Evolutionary conservation across 2,888 invertebrate genomes (phyloP), one percentile per base, ranked within the genome.

Genomic region (Tetragnatha montana): DNA sequence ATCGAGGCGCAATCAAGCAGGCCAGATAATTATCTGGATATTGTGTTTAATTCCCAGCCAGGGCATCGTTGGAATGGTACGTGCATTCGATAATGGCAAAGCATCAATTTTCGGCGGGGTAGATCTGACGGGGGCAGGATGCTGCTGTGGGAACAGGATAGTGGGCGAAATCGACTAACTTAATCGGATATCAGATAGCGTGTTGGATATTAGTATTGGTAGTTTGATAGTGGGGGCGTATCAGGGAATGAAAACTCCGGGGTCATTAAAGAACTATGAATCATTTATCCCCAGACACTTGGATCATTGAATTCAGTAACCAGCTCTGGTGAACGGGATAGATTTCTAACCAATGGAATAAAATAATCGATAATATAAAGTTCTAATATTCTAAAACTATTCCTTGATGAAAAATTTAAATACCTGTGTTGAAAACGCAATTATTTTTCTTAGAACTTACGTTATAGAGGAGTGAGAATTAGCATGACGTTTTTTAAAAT

Each of bases 21-120:
- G 4, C 21, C 70, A 70, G 69, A 75, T 85, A 85, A 85, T 85
- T 85, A 84, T 84, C 84, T 49, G 50, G 84, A 84, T 76, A 69
- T 68, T n/a, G 19, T 84, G 76, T 84, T 84, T 75, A 68, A 49
- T 76, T 75, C 84, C n/a, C 51, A 50, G 82, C 3, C 60, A 19
- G 81, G 49, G 70, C 78, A 78, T 85, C 85, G 76, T 21, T 22
- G 70, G 78, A 51, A 60, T 68, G 60, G 68, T 19, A 8, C 73
- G 78, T n/a, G 69, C 69, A 78, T 85, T 12, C 70, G 70, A 49
- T 85, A 78, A 78, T 78, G 85, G 70, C 21, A 22, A 19, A n/a
- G 85, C 85, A 78, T 85, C 85, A 78, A 71, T 85, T 85, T 85
- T 78, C 78, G 47, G 73, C 17, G 49, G 74, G 71, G 51, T 50